These are phyloP conservation scores for Phenganax stokvisi DNA, from an alignment of 92 coral and sea anemone species.

Conservation along the genomic window DNA sequence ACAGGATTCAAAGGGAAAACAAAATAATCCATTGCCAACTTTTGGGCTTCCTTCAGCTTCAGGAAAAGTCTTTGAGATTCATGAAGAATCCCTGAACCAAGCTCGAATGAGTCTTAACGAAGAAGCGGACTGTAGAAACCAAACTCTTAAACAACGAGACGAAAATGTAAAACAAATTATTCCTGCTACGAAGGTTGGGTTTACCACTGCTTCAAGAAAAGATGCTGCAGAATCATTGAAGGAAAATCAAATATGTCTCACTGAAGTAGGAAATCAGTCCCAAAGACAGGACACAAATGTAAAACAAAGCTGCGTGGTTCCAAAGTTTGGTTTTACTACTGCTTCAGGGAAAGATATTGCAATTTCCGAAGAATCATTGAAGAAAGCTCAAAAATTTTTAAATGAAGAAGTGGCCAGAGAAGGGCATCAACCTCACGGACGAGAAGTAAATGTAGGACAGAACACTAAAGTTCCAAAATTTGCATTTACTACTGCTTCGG, in stretches of 20 bases:
- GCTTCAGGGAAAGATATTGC: conserved; percentile 53
- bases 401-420: background rate
- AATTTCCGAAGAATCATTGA: conserved; percentile 54
- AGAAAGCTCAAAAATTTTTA: background rate
- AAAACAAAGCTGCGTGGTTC: background rate
- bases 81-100: conserved; percentile 55
- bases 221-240: conserved; percentile 54
- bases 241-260: conserved; percentile 30
- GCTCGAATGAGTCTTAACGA: conserved; percentile 25
- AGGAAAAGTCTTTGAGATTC: conserved; percentile 50
- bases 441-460: background rate
- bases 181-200: conserved; percentile 16
- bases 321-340: conserved; percentile 47
- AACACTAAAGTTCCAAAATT: background rate
- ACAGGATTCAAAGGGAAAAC: background rate
- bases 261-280: background rate
- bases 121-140: background rate
- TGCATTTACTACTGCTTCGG: conserved; percentile 53
- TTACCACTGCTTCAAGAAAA: conserved; percentile 62
- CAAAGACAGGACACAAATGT: background rate
- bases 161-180: no score
- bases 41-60: conserved; percentile 61
- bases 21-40: background rate
- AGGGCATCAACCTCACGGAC: background rate
- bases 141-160: background rate